These are phyloP conservation scores for Leptopilina boulardi DNA, from an alignment of 1,140 invertebrate genomes.

Conservation along the genomic window DNA sequence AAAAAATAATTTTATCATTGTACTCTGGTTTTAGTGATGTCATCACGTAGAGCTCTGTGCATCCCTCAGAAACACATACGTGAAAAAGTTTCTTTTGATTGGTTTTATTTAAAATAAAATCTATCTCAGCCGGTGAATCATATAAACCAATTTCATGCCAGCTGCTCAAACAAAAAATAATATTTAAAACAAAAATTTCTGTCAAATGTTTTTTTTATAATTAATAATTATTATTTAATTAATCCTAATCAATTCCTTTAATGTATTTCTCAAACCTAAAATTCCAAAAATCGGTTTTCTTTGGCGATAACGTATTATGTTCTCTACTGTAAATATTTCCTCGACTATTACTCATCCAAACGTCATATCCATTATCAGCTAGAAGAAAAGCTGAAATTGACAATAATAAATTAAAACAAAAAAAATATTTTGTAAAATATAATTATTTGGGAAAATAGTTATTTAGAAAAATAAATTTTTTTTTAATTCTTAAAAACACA, in stretches of 20 bases:
- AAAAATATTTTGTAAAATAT: too few relatives aligned
- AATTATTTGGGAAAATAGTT: background rate
- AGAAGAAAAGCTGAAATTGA: slow-evolving; percentile 11
- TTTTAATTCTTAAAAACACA: too few relatives aligned
- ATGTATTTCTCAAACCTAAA: slow-evolving; percentile 33
- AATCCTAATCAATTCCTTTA: too few relatives aligned
- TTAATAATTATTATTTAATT: too few relatives aligned
- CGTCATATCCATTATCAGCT: slow-evolving; percentile 16
- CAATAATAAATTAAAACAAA: background rate
- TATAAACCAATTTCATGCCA: slow-evolving; percentile 83
- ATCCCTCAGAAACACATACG: slow-evolving; percentile 81
- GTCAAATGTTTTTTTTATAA: background rate
- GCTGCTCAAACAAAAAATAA: background rate
- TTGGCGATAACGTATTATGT: slow-evolving; percentile 3
- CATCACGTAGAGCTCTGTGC: slow-evolving; percentile 78
- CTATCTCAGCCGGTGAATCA: slow-evolving; percentile 83
- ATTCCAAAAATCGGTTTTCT: background rate
- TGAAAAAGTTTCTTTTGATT: slow-evolving; percentile 77
- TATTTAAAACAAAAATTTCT: background rate
- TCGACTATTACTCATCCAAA: slow-evolving; percentile 7
- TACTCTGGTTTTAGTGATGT: slow-evolving; percentile 77
- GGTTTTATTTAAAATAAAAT: slow-evolving; percentile 80
- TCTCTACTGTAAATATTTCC: slow-evolving; percentile 6
- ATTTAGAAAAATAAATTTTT: background rate
- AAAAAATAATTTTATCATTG: slow-evolving; percentile 76